Percentiles rank a stretch among this genome's conserved stretches.
phyloP scores from a whole-genome alignment of 2,113 vertebrate species.

The Grantiella picta region DNA sequence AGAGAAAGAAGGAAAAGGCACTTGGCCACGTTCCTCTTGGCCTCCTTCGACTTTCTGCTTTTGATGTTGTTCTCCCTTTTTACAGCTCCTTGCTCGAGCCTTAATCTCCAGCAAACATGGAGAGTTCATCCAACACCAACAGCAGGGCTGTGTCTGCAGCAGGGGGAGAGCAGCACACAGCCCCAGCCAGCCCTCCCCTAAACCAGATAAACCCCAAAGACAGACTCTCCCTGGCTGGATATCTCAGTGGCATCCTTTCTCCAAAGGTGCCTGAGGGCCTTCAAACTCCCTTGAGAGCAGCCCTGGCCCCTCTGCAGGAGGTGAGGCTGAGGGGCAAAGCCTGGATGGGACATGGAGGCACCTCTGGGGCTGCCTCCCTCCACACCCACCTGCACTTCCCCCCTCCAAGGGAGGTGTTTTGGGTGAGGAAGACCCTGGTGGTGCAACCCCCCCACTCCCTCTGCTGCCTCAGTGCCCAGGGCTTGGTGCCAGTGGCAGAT shows the following conservation, averaged over 20 bases:
- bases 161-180: background rate
- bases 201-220: background rate
- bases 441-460: background rate
- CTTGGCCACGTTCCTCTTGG: background rate
- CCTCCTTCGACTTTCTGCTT: background rate
- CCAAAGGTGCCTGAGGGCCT: background rate
- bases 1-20: background rate
- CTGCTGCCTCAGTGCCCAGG: background rate
- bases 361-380: background rate
- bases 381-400: accelerated
- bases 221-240: accelerated
- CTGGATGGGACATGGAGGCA: accelerated
- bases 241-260: accelerated
- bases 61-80: background rate
- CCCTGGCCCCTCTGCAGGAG: accelerated
- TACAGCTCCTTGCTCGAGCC: background rate
- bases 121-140: background rate
- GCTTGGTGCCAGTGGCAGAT: accelerated
- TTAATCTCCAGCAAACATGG: background rate
- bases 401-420: accelerated
- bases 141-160: accelerated
- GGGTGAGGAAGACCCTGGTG: accelerated
- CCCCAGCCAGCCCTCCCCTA: background rate
- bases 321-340: background rate
- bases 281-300: accelerated